Base-by-base conservation (phyloP, 2,888 invertebrate genomes). In the Lasioglossum zephyrum region DNA sequence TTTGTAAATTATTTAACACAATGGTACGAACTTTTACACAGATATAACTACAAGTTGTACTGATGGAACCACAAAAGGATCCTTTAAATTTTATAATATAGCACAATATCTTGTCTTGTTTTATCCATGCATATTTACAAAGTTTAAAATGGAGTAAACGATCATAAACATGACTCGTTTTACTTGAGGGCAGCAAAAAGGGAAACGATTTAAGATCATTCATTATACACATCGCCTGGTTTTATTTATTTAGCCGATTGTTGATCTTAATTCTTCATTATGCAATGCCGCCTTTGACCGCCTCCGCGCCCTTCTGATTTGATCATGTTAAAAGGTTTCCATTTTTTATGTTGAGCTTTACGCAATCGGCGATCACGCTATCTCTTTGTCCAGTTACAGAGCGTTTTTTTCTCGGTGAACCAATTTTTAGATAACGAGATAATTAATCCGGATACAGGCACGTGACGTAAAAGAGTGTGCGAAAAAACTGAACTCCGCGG, bases 371-470 rank as follows among this genome's bases (percentile, higher is more conserved):
- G n/a, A 41, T 57, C 41, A 18, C 22, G 1, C n/a, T 11, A 8
- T 16, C 13, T 1, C 41, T 66, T 66, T 9, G 4, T 18, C 4
- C 31, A 77, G 36, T 77, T 70, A 70, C 16, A 57, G 60, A 49
- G 9, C 0, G 22, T 26, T 31, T 72, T 72, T 47, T 72, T n/a
- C 81, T 5, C 26, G 79, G 22, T 11, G 47, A 60, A 1, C 60
- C 22, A 81, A 79, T 81, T 72, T 72, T 63, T 47, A n/a, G 41
- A 18, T 22, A n/a, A 18, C 41, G 9, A 69, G 39, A 69, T n/a
- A 11, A 69, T 22, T 69, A 1, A 39, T 22, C 39, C 31, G 11
- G n/a, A 69, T 31, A 47, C 3, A 47, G 22, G 39, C 13, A 26
- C 44, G 57, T n/a, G 39, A 60, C 18, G 36, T 31, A 18, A 18